These are phyloP conservation scores for Microplitis mediator DNA, from an alignment of 1,140 invertebrate species.

Conservation along the genomic window DNA sequence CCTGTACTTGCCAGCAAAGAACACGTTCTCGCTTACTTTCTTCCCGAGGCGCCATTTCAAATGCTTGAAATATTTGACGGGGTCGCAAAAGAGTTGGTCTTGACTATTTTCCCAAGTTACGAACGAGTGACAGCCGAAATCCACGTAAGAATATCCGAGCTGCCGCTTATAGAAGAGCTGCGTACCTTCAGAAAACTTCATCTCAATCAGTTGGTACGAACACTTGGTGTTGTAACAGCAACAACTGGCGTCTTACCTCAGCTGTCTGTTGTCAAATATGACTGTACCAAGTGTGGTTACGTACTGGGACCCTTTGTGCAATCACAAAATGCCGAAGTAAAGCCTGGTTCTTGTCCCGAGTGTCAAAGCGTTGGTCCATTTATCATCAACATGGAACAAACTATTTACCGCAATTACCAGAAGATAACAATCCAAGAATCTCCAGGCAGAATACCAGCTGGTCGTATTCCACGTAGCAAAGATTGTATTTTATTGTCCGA, in stretches of 20 bases:
- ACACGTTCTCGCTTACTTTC: constrained; percentile 93
- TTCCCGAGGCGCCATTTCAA: constrained; percentile 96
- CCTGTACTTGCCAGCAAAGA: constrained; percentile 87
- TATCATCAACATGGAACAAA: constrained; percentile 94
- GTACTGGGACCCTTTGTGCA: constrained; percentile 96
- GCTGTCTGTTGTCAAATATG: constrained; percentile 94
- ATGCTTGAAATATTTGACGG: constrained; percentile 96
- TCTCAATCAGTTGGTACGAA: constrained; percentile 93
- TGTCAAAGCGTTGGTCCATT: constrained; percentile 98
- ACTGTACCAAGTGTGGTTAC: constrained; percentile 96
- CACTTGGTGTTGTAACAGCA: constrained; percentile 93
- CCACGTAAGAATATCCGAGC: constrained; percentile 91
- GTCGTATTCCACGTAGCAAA: constrained; percentile 96
- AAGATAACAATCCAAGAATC: constrained; percentile 98
- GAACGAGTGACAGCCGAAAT: constrained; percentile 91
- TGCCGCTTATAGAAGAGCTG: constrained; percentile 95
- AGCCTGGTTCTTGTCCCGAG: constrained; percentile 95
- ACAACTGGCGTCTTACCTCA: constrained; percentile 96
- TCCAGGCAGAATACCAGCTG: constrained; percentile 89
- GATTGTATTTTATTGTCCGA: constrained; percentile 95
- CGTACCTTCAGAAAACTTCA: constrained; percentile 94
- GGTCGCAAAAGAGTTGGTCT: constrained; percentile 92
- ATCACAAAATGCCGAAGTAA: constrained; percentile 89
- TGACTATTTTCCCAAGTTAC: constrained; percentile 95
- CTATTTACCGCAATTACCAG: constrained; percentile 98